Evolutionary conservation across 2,888 invertebrate genomes (phyloP).

Genomic region (Oscheius onirici): DNA sequence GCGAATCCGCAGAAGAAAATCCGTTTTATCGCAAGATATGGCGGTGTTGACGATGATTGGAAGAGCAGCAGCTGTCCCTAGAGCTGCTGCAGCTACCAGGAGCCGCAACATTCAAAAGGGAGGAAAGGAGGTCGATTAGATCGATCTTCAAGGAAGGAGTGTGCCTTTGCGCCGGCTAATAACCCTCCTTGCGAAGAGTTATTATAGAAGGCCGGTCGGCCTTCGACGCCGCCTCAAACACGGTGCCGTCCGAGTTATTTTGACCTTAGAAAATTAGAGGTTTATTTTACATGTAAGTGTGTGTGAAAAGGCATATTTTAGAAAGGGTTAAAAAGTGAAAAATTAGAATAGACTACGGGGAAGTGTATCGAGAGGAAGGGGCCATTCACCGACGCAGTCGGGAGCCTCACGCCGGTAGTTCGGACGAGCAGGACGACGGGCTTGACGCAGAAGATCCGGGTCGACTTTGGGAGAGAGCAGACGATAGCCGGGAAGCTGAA

Average conservation of each 20-base stretch:
- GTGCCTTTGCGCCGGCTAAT: slow-evolving; percentile 12
- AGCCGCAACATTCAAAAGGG: slow-evolving; percentile 19
- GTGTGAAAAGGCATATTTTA: neutral
- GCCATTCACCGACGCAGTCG: slow-evolving; percentile 66
- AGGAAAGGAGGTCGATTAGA: slow-evolving; percentile 19
- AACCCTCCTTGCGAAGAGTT: slow-evolving; percentile 22
- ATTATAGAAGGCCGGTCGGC: slow-evolving; percentile 28
- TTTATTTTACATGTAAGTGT: neutral
- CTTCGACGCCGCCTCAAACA: neutral
- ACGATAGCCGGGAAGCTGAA: slow-evolving; percentile 65
- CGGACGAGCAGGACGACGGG: slow-evolving; percentile 46
- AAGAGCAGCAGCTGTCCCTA: slow-evolving; percentile 18
- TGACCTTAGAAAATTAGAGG: neutral
- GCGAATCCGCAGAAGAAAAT: slow-evolving; percentile 65
- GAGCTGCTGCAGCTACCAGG: neutral
- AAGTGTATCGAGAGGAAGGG: slow-evolving; percentile 50
- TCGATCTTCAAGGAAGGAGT: slow-evolving; percentile 19
- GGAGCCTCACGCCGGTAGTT: slow-evolving; percentile 62
- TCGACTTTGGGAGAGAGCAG: slow-evolving; percentile 78
- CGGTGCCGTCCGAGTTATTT: neutral
- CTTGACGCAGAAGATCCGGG: slow-evolving; percentile 66
- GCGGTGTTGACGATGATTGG: slow-evolving; percentile 50
- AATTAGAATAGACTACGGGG: neutral
- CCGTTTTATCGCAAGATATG: slow-evolving; percentile 61
- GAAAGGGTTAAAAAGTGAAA: neutral